phyloP scores from a whole-genome alignment of 2,113 vertebrate genomes.

The Panthera leo region DNA sequence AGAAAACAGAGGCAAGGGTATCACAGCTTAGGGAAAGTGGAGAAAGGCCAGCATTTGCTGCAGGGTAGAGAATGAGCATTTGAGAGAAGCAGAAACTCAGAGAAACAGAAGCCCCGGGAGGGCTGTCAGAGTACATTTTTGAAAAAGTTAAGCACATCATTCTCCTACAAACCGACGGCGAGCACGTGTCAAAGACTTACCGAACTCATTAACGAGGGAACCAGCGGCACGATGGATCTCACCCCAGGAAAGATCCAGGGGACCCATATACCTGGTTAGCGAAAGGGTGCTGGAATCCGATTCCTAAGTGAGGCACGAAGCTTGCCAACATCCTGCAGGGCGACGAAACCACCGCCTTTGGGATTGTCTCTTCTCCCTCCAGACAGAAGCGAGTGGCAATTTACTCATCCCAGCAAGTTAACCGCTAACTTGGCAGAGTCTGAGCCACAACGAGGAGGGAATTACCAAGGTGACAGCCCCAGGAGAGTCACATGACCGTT shows the following conservation, averaged over 20 bases:
- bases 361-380: not conserved
- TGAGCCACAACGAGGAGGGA: not conserved
- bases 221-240: not conserved
- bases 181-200: not conserved
- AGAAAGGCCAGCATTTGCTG: not conserved
- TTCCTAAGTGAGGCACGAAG: not conserved
- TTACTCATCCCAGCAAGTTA: not conserved
- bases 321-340: rapidly evolving
- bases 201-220: not conserved
- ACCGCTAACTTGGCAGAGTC: not conserved
- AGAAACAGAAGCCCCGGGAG: not conserved
- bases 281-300: not conserved
- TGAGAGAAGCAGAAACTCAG: not conserved
- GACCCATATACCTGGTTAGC: rapidly evolving
- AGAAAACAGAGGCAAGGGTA: too few relatives aligned
- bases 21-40: rapidly evolving
- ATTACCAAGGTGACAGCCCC: not conserved
- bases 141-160: not conserved
- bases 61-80: not conserved
- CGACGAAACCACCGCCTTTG: not conserved
- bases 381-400: not conserved
- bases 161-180: not conserved
- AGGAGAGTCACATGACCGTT: not conserved
- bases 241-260: not conserved
- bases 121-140: not conserved